Evolutionary conservation across 2,888 invertebrate species (phyloP).

Genomic region (Habroteleia sp.): DNA sequence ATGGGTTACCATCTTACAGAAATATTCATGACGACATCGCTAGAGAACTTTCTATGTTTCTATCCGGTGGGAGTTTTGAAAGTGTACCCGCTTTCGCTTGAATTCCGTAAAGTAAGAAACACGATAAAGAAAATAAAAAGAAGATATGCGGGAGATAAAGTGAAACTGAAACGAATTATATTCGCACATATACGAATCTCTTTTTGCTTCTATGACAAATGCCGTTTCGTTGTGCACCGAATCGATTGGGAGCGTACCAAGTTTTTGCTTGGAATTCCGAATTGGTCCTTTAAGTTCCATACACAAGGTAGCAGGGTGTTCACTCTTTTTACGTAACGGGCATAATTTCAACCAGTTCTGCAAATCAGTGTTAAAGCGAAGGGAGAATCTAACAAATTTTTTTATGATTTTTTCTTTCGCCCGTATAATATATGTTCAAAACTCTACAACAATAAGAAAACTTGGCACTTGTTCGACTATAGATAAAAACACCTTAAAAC

Average conservation of each 20-base stretch:
- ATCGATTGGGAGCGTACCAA: slow-evolving; percentile 23
- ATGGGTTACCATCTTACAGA: slow-evolving; percentile 54
- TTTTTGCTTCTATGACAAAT: slow-evolving; percentile 50
- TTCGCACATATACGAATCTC: slow-evolving; percentile 45
- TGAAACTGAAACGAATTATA: slow-evolving; percentile 57
- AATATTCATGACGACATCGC: slow-evolving; percentile 57
- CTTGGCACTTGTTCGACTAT: too few species aligned
- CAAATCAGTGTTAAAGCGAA: slow-evolving; percentile 18
- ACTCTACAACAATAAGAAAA: too few species aligned
- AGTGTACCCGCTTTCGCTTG: slow-evolving; percentile 41
- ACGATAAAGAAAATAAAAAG: slow-evolving; percentile 43
- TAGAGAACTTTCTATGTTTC: slow-evolving; percentile 42
- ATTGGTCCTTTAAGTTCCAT: slow-evolving; percentile 41
- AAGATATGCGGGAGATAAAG: slow-evolving; percentile 33
- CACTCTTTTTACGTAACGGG: slow-evolving; percentile 25
- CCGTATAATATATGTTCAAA: too few species aligned
- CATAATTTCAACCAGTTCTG: slow-evolving; percentile 24
- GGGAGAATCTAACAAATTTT: too few species aligned
- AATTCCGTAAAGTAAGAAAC: slow-evolving; percentile 48
- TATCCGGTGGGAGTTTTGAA: slow-evolving; percentile 44
- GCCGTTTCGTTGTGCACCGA: slow-evolving; percentile 19
- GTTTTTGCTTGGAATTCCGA: slow-evolving; percentile 42
- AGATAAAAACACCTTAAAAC: too few species aligned
- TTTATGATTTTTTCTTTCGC: too few species aligned
- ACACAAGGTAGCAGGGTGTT: slow-evolving; percentile 20